These are phyloP conservation scores for Anthrax anthrax DNA, from an alignment of 2,888 invertebrate genomes.

Conservation along the genomic window DNA sequence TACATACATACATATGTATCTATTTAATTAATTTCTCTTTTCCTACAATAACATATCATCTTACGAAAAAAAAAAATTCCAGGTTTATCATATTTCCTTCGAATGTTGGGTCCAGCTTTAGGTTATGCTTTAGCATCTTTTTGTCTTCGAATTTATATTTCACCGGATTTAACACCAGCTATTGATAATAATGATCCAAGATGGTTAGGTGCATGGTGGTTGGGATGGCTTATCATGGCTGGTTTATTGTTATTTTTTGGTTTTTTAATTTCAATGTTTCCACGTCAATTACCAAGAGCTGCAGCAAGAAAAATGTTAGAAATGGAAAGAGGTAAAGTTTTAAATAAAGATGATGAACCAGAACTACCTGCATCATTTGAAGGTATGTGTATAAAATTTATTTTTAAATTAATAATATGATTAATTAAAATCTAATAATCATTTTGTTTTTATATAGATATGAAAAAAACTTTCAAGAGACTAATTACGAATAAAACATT, in stretches of 20 bases:
- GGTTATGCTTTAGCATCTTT: constrained; percentile 52
- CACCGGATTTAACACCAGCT: constrained; percentile 47
- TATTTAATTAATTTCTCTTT: not conserved
- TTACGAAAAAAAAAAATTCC: too few species aligned
- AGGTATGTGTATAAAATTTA: constrained; percentile 15
- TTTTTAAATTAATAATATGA: not conserved
- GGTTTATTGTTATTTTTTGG: constrained; percentile 43
- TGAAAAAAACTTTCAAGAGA: constrained; percentile 47
- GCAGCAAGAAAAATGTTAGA: constrained; percentile 40
- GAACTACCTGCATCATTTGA: constrained; percentile 35
- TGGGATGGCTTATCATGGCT: constrained; percentile 56
- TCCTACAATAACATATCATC: not conserved
- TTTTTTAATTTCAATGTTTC: constrained; percentile 48
- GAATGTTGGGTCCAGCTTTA: constrained; percentile 54
- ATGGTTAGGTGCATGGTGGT: constrained; percentile 77
- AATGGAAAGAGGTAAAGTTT: constrained; percentile 21
- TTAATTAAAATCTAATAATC: not conserved
- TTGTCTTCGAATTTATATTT: constrained; percentile 49
- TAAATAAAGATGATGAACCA: constrained; percentile 14
- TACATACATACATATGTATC: too few species aligned
- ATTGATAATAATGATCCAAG: constrained; percentile 53
- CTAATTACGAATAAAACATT: constrained; percentile 50
- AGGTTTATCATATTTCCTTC: constrained; percentile 51
- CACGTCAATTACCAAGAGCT: constrained; percentile 51
- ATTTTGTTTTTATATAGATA: constrained; percentile 33